Percentiles rank a stretch among this genome's conserved stretches.
phyloP scores from a whole-genome alignment of 2,113 vertebrate genomes.

The Echinops telfairi region DNA sequence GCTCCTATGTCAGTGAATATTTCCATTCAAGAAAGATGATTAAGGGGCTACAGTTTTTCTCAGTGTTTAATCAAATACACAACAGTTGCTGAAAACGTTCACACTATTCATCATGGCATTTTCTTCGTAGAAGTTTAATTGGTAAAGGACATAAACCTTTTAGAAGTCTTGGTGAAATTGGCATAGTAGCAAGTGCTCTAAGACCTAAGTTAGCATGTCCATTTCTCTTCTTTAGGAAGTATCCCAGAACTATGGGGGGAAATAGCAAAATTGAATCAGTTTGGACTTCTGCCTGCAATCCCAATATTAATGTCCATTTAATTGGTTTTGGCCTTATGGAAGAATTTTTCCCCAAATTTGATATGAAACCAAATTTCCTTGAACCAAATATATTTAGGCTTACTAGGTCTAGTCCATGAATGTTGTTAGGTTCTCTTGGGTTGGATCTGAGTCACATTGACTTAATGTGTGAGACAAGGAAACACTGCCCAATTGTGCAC shows the following conservation, averaged over 20 bases:
- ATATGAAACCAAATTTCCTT: background rate
- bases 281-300: background rate
- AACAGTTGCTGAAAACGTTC: background rate
- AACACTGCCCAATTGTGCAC: no score
- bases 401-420: no score
- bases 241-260: background rate
- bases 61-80: background rate
- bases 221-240: background rate
- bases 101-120: constrained; percentile 4
- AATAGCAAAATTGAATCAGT: background rate
- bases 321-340: background rate
- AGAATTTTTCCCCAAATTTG: background rate
- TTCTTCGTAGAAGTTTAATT: background rate
- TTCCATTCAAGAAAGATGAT: constrained; percentile 24
- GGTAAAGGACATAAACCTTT: background rate
- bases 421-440: no score
- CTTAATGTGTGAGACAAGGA: no score
- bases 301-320: background rate
- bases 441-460: no score
- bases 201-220: background rate
- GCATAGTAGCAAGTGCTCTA: background rate
- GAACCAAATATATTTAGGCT: no score
- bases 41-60: background rate
- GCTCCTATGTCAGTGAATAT: constrained; percentile 14
- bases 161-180: constrained; percentile 33